Evolutionary conservation across 2,797 vertebrate species (phyloP), one percentile per base, ranked within the genome.

Genomic region (Phoebastria nigripes): DNA sequence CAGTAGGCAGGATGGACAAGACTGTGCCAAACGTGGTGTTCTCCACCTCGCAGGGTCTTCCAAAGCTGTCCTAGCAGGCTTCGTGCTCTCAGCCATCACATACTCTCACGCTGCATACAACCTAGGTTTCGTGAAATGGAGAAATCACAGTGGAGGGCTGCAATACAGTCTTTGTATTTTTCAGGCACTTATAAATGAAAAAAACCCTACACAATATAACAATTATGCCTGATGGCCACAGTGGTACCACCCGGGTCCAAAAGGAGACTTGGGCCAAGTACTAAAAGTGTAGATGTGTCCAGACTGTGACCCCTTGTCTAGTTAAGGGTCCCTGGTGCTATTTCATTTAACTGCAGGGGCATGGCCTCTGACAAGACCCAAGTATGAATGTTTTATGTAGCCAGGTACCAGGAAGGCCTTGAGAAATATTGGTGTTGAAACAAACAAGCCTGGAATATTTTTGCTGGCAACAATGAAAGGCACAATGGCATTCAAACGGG

Each of bases 361-460:
- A 44, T 61, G 51, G 66, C 67, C 87, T 78, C 54, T 86, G 87
- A 87, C 20, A 56, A 55, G 61, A 41, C n/a, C 65, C 35, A 56
- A 54, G 15, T 58, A 81, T 37, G 73, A 94, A 71, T 0, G 0
- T 89, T 95, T 93, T 83, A 63, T 83, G 16, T 37, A 93, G 37
- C 71, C 49, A 66, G 63, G 76, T 96, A 95, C 85, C 37, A 86
- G 51, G 56, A 89, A 91, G 83, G 21, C 74, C 81, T 87, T 79
- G 66, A 96, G 93, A 93, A 95, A 63, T 94, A 87, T 11, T 84
- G 63, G 35, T 94, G 76, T 93, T 84, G 93, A 96, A 96, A 93
- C 87, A 95, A 93, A 90, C 69, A 91, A 62, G 69, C 42, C 80
- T 70, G 72, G 35, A 77, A 66, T 97, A 88, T 96, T 97, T 96